Evolutionary conservation across 2,113 vertebrate genomes (phyloP).

Genomic region (Mormyrus lacerda): DNA sequence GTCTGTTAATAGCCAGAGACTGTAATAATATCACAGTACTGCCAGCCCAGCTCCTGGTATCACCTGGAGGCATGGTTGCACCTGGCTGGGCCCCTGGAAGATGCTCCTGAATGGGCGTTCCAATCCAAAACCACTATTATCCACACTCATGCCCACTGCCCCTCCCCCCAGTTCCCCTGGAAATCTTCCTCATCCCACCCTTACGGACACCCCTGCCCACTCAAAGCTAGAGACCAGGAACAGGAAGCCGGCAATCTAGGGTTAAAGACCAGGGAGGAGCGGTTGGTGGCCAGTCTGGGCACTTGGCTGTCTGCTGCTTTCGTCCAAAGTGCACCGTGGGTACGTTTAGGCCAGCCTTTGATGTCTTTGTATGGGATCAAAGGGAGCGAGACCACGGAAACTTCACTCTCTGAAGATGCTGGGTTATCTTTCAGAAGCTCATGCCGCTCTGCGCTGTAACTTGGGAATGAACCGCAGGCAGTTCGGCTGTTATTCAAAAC

Average conservation of each 20-base stretch:
- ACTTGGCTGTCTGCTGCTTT: not conserved
- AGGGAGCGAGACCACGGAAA: not conserved
- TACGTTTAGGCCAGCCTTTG: conserved; percentile 1
- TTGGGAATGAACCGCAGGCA: not conserved
- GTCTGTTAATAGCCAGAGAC: not conserved
- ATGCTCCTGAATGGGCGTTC: not conserved
- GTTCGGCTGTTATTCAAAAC: not conserved
- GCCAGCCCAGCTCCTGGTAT: not conserved
- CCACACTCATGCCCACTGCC: not conserved
- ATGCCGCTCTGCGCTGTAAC: not conserved
- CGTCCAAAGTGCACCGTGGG: not conserved
- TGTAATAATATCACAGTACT: not conserved
- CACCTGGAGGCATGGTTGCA: not conserved
- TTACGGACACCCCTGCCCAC: not conserved
- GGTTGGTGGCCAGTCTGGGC: not conserved
- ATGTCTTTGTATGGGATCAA: conserved; percentile 1
- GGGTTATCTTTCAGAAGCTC: not conserved
- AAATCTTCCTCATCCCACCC: not conserved
- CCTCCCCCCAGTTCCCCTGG: not conserved
- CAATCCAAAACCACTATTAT: not conserved
- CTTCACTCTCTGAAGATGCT: not conserved
- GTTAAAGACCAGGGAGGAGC: not conserved
- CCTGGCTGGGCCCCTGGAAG: not conserved
- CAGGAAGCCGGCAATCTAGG: not conserved
- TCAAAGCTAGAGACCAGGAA: not conserved